Base-by-base conservation (phyloP, 2,888 invertebrate species). In the Dastarcus helophoroides region DNA sequence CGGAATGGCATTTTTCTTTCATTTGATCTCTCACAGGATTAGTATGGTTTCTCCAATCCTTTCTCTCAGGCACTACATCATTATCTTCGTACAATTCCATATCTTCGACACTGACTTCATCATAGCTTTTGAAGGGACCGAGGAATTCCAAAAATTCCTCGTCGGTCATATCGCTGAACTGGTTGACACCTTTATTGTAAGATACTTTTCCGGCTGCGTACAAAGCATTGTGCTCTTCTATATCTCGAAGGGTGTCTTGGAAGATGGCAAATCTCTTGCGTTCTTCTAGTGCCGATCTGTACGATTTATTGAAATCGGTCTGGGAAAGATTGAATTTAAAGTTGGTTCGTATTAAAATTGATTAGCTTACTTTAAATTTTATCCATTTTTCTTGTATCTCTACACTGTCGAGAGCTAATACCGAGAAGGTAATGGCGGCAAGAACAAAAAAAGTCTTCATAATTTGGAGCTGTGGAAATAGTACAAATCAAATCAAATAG, bases 1-100 rank as follows among this genome's bases (percentile, higher is more conserved):
- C 88, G 7, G 85, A 86, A 13, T 88, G 88, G 50, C 89, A 89
- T 4, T 60, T 59, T 1, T 83, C 84, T n/a, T n/a, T n/a, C n/a
- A n/a, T n/a, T 58, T 91, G 91, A 62, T 91, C 71, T 58, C 91
- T 93, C 0, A 93, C 89, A 26, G 72, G 68, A 0, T 89, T 85
- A 3, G 91, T 84, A 1, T 71, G 84, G 31, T 72, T 73, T 35
- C 73, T 69, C 91, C 93, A 93, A 55, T 93, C 32, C 9, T 23
- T 29, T 11, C 29, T 29, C 3, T 15, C 15, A 8, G 29, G 29
- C 3, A n/a, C 23, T 3, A 17, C 24, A n/a, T 23, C 23, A 23
- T 29, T 29, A 12, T 10, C 10, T n/a, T 9, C n/a, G 2, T 29
- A 5, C 23, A 23, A 23, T 3, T 23, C 9, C 3, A 13, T 8